A percentile compares a stretch with the other conserved stretches of the same genome.
These are phyloP conservation scores for Patella ulyssiponensis DNA, from an alignment of 2,888 invertebrate genomes.

Conservation along the genomic window DNA sequence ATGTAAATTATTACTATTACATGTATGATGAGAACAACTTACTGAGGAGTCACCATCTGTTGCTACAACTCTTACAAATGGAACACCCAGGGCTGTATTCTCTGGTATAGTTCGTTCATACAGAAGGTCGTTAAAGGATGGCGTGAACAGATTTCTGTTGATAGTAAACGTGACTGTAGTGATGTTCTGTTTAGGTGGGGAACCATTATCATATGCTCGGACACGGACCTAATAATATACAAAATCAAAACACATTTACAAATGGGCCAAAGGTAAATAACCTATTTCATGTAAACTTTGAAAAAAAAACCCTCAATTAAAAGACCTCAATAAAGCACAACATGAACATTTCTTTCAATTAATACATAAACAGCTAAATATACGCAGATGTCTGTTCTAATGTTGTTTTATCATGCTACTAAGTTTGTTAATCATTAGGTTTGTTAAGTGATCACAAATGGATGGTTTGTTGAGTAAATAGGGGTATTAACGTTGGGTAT, in stretches of 20 bases:
- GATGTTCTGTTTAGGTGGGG: constrained; percentile 30
- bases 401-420: too few species aligned
- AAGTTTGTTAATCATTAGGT: too few species aligned
- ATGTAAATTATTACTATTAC: not conserved
- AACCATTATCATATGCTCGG: constrained; percentile 47
- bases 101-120: constrained; percentile 39
- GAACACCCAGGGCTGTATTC: constrained; percentile 28
- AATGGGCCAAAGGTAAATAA: too few species aligned
- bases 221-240: constrained; percentile 44
- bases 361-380: too few species aligned
- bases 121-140: constrained; percentile 33
- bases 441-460: too few species aligned
- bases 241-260: not conserved
- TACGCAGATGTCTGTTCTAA: too few species aligned
- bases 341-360: too few species aligned
- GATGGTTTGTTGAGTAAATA: too few species aligned
- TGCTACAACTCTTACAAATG: constrained; percentile 43
- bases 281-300: too few species aligned
- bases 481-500: too few species aligned
- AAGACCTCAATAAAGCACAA: too few species aligned
- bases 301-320: too few species aligned
- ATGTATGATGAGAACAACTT: constrained; percentile 21
- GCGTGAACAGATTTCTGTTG: constrained; percentile 46
- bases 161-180: constrained; percentile 41
- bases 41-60: constrained; percentile 51